Percentiles rank a stretch among this genome's conserved stretches.
Evolutionary conservation across 2,113 vertebrate genomes (phyloP).

Genomic region (Myrmophylax atrothorax): DNA sequence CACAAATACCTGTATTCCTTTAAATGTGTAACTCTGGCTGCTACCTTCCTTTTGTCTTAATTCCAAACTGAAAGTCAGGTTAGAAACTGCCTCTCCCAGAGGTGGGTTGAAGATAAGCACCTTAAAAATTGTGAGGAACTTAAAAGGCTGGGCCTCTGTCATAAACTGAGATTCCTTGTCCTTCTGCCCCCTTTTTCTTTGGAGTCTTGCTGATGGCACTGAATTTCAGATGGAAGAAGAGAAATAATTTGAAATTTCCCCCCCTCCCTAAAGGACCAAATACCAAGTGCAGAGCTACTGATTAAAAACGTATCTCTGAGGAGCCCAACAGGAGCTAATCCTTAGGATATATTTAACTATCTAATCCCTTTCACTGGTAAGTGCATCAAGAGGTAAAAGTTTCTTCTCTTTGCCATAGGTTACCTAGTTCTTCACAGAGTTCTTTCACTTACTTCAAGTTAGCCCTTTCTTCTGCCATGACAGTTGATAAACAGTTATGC

Average conservation of each 20-base stretch:
- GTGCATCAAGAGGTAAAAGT: background rate
- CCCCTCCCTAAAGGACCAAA: background rate
- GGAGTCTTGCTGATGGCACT: background rate
- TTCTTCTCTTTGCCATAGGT: background rate
- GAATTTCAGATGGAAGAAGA: background rate
- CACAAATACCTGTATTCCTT: background rate
- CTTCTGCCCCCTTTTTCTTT: background rate
- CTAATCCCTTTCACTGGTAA: slow-evolving; percentile 19
- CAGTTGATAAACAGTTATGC: background rate
- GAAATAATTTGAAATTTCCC: background rate
- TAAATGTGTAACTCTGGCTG: background rate
- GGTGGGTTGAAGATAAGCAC: background rate
- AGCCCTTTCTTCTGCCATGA: background rate
- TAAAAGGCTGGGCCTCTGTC: background rate
- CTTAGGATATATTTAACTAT: slow-evolving; percentile 30
- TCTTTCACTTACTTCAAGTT: background rate
- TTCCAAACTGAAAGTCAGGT: background rate
- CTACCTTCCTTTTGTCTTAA: background rate
- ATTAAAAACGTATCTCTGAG: slow-evolving; percentile 1
- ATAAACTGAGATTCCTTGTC: background rate
- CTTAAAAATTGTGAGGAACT: background rate
- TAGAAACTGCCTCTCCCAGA: background rate
- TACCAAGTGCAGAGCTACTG: slow-evolving; percentile 9
- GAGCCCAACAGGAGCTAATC: slow-evolving; percentile 30
- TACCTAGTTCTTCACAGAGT: background rate